Evolutionary conservation across 2,888 invertebrate genomes (phyloP).

Genomic region (Cataglyphis altisquamis): DNA sequence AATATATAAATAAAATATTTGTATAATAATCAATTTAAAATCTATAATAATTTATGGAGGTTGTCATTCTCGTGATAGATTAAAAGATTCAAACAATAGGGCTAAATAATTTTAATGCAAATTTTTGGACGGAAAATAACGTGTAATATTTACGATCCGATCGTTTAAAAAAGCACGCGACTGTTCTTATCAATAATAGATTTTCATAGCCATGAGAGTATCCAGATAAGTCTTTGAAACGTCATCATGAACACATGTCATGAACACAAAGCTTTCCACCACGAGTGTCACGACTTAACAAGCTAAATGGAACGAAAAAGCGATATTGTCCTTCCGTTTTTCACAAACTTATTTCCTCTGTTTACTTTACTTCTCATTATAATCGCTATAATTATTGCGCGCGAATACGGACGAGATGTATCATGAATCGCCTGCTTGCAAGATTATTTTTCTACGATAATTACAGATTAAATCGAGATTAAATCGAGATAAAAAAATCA

Average conservation of each 20-base stretch:
- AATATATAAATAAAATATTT: background rate
- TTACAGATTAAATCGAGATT: background rate
- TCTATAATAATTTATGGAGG: background rate
- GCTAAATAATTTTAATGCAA: background rate
- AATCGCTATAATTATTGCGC: conserved; percentile 47
- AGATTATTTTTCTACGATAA: background rate
- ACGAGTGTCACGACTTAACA: conserved; percentile 67
- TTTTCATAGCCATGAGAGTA: background rate
- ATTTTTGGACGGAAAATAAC: background rate
- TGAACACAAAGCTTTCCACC: conserved; percentile 61
- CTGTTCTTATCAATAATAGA: background rate
- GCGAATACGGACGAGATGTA: conserved; percentile 49
- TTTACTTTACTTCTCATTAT: conserved; percentile 62
- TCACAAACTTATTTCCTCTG: conserved; percentile 75
- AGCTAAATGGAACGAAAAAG: conserved; percentile 77
- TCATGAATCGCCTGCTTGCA: conserved; percentile 12
- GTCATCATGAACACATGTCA: background rate
- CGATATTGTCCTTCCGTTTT: conserved; percentile 83
- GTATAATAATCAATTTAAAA: background rate
- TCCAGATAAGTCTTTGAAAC: conserved; percentile 8
- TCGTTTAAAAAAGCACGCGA: conserved; percentile 46
- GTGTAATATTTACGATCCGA: background rate
- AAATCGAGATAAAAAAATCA: background rate
- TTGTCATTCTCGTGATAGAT: background rate
- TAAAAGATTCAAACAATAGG: background rate